Conservation (phyloP, 2,888 invertebrate species). For the Sipha maydis region DNA sequence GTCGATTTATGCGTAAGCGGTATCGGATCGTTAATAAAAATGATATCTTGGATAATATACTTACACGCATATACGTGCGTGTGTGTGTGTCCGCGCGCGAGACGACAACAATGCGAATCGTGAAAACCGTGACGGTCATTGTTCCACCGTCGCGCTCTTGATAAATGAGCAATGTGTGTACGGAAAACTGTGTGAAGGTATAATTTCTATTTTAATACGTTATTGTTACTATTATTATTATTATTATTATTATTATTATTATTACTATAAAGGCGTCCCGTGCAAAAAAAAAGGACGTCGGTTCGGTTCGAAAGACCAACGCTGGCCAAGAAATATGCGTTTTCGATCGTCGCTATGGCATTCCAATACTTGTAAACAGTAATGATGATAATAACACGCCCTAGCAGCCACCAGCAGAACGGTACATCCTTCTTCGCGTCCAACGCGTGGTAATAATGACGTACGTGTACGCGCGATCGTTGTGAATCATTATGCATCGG, state of each 20-base stretch:
- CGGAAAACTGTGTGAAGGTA: background rate
- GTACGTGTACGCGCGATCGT: background rate
- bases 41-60: background rate
- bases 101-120: background rate
- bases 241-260: too few relatives aligned
- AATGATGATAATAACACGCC: too few relatives aligned
- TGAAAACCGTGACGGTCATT: constrained; percentile 7
- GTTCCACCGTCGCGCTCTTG: background rate
- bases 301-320: background rate
- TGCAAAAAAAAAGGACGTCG: background rate
- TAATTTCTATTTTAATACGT: background rate
- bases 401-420: too few relatives aligned
- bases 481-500: background rate
- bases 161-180: background rate
- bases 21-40: background rate
- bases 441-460: background rate
- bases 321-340: background rate
- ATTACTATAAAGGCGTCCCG: background rate
- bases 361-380: too few relatives aligned
- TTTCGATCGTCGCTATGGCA: too few relatives aligned
- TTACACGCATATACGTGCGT: background rate
- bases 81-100: background rate
- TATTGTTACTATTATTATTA: too few relatives aligned
- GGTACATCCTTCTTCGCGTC: background rate
- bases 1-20: background rate